Base-by-base conservation (phyloP, 2,113 vertebrate genomes). In the Rutilus rutilus region DNA sequence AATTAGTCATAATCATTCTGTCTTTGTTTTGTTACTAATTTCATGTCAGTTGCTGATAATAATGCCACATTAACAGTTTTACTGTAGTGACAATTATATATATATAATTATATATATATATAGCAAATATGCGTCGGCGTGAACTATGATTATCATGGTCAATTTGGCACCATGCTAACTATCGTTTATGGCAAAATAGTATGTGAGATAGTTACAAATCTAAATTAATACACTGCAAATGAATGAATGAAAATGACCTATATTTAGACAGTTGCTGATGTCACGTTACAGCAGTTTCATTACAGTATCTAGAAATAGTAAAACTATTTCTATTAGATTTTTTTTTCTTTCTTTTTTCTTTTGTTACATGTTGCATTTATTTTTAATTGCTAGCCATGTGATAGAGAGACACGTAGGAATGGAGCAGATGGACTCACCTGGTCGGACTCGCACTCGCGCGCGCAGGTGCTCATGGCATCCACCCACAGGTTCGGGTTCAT, bases 401-500 rank as follows among this genome's bases (percentile, higher is more conserved):
- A 11, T 57, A 33, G 8, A 78, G 50, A 59, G 9, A 5, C 5
- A 39, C 59, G 52, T 59, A 42, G 27, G 3, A 57, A 36, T 39
- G 80, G 54, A 60, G 50, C 52, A 85, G 39, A 69, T 52, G 25
- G 27, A 14, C 96, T 97, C 94, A 99, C 98, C 97, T 97, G 96
- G 84, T 99, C 98, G 0, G 96, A 92, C 69, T 97, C 96, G 75
- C 98, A 99, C 91, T 99, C 98, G 4, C 97, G 94, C 94, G 95
- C 94, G 94, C 98, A 99, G 93, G 98, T 99, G 92, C 98, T 99
- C 96, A 99, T 98, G 0, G 98, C 98, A 0, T 99, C 98, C 86
- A 99, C 98, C 98, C 98, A 99, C 90, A 99, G 96, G 93, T 99
- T 99, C 85, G 98, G 98, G 92, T 98, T 99, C 96, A 99, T 97